phyloP scores from a whole-genome alignment of 2,797 vertebrate species.

The Oryzias sinensis region DNA sequence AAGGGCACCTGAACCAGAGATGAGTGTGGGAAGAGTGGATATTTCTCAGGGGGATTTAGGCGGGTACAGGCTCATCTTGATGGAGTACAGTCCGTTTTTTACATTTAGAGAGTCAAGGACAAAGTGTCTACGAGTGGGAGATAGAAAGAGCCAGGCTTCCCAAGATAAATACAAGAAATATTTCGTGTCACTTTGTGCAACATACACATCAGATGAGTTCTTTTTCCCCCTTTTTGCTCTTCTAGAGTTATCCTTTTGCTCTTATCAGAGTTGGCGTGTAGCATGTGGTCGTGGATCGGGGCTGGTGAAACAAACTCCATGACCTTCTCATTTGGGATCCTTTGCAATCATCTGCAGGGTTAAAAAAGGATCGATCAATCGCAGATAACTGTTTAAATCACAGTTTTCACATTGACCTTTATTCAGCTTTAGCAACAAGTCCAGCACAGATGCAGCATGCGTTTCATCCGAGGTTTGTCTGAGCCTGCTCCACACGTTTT shows the following conservation, averaged over 20 bases:
- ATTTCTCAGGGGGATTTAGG: conserved; percentile 21
- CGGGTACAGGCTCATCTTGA: conserved; percentile 8
- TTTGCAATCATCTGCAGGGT: conserved; percentile 39
- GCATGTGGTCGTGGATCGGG: conserved; percentile 3
- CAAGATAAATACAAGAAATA: conserved; percentile 14
- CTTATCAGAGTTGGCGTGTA: conserved; percentile 33
- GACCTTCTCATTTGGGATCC: too few species aligned
- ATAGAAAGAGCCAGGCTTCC: conserved; percentile 20
- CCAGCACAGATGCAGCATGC: conserved; percentile 3
- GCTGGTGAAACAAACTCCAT: neutral
- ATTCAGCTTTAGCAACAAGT: conserved; percentile 36
- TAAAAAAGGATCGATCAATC: conserved; percentile 55
- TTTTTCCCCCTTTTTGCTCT: conserved; percentile 8
- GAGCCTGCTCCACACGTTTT: too few species aligned
- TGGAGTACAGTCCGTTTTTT: conserved; percentile 17
- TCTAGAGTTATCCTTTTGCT: conserved; percentile 23
- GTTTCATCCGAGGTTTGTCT: conserved; percentile 23
- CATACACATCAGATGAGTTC: neutral
- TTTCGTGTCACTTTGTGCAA: conserved; percentile 11
- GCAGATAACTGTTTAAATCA: conserved; percentile 6
- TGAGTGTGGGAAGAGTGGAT: conserved; percentile 5
- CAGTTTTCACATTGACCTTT: conserved; percentile 25
- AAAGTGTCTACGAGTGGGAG: conserved; percentile 24
- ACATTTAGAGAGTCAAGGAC: conserved; percentile 49
- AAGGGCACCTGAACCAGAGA: conserved; percentile 39